Evolutionary conservation across 2,797 vertebrate species (phyloP).

Genomic region (Sparidentex hasta): DNA sequence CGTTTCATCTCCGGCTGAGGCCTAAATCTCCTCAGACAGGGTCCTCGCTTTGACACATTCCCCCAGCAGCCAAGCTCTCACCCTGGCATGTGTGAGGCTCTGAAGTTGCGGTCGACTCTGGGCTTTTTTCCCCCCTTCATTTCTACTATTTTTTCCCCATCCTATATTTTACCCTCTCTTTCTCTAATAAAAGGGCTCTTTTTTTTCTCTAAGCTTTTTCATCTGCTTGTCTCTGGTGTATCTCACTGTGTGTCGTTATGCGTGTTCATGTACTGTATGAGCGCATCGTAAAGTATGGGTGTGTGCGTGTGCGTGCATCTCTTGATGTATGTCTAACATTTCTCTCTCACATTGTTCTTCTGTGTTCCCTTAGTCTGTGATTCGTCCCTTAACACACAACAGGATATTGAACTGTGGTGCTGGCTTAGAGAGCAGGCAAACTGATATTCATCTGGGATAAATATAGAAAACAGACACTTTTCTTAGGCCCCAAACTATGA

Average conservation of each 20-base stretch:
- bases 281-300: not conserved
- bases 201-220: slow-evolving; percentile 47
- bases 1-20: slow-evolving; percentile 84
- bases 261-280: not conserved
- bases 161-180: slow-evolving; percentile 19
- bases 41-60: slow-evolving; percentile 74
- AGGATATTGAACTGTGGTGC: slow-evolving; percentile 71
- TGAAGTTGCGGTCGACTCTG: slow-evolving; percentile 75
- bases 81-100: slow-evolving; percentile 80
- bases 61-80: slow-evolving; percentile 72
- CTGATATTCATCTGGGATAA: slow-evolving; percentile 75
- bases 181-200: slow-evolving; percentile 44
- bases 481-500: slow-evolving; percentile 53
- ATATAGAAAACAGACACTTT: slow-evolving; percentile 76
- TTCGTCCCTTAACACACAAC: slow-evolving; percentile 61
- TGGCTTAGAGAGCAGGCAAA: slow-evolving; percentile 55
- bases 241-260: slow-evolving; percentile 59
- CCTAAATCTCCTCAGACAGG: slow-evolving; percentile 84
- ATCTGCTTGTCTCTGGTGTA: slow-evolving; percentile 61
- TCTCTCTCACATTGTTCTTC: slow-evolving; percentile 52
- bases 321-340: slow-evolving; percentile 41
- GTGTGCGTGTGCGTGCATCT: slow-evolving; percentile 7
- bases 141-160: slow-evolving; percentile 18
- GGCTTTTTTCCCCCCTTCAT: slow-evolving; percentile 44
- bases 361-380: slow-evolving; percentile 44